phyloP scores from a whole-genome alignment of 2,113 vertebrate genomes.

The Carettochelys insculpta region DNA sequence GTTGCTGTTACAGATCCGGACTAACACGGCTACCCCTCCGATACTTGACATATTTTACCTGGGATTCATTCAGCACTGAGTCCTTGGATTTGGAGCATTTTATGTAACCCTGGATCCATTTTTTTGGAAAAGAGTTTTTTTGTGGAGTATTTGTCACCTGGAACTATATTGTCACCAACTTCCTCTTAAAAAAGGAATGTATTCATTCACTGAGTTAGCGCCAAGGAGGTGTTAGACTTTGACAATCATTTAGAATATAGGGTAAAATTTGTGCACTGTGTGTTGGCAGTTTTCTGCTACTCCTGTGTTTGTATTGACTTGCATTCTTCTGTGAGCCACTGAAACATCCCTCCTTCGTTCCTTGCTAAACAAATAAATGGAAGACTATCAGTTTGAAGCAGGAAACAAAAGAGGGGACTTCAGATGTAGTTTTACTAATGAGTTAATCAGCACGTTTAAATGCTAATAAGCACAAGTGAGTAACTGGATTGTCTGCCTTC shows the following conservation, averaged over 20 bases:
- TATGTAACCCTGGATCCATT: not conserved
- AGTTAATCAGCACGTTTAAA: constrained; percentile 62
- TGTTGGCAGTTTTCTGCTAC: not conserved
- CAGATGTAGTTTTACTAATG: constrained; percentile 53
- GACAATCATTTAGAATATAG: not conserved
- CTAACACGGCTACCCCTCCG: no score
- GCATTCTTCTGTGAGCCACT: not conserved
- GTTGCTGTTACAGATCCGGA: no score
- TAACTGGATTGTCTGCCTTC: constrained; percentile 53
- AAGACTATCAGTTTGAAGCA: constrained; percentile 24
- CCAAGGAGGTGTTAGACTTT: not conserved
- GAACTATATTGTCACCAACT: not conserved
- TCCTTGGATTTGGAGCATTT: no score
- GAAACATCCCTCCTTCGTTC: constrained; percentile 15
- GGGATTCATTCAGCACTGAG: no score
- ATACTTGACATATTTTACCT: no score
- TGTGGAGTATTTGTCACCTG: not conserved
- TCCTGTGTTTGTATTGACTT: not conserved
- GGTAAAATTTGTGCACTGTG: not conserved
- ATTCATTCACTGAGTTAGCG: not conserved
- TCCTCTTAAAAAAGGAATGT: not conserved
- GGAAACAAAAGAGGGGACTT: constrained; percentile 39
- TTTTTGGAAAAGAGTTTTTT: not conserved
- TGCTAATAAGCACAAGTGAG: constrained; percentile 48
- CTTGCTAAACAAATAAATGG: not conserved